Evolutionary conservation across 2,797 vertebrate species (phyloP).

Genomic region (Myotis planiceps): DNA sequence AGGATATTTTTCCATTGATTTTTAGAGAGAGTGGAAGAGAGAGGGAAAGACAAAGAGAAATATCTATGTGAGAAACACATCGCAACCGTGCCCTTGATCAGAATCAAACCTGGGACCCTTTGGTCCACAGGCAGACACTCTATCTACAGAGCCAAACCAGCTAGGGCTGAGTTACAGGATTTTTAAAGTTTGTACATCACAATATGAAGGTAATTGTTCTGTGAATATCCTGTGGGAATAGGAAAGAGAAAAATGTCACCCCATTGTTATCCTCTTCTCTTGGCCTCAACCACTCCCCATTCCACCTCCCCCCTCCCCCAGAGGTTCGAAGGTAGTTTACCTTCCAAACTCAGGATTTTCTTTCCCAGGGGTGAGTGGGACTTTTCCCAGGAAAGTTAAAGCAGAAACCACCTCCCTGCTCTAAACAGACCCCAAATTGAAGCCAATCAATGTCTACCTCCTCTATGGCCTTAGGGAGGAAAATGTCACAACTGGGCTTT

Average conservation of each 20-base stretch:
- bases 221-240: neutral
- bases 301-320: rapidly evolving
- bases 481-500: neutral
- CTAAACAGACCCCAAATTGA: neutral
- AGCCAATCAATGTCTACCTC: neutral
- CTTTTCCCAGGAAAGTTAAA: neutral
- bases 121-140: no score
- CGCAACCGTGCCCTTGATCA: no score
- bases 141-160: no score
- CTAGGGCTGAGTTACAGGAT: neutral
- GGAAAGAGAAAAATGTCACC: neutral
- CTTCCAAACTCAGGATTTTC: neutral
- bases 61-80: no score
- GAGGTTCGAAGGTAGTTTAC: neutral
- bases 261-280: neutral
- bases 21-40: no score
- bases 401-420: neutral
- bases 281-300: neutral
- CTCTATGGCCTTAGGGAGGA: neutral
- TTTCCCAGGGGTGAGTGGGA: neutral
- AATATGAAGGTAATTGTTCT: neutral
- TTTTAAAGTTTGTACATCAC: neutral
- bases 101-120: no score
- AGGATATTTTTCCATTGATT: no score
- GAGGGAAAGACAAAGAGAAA: no score